These are phyloP conservation scores for Osmerus eperlanus DNA, from an alignment of 2,113 vertebrate genomes.

Conservation along the genomic window DNA sequence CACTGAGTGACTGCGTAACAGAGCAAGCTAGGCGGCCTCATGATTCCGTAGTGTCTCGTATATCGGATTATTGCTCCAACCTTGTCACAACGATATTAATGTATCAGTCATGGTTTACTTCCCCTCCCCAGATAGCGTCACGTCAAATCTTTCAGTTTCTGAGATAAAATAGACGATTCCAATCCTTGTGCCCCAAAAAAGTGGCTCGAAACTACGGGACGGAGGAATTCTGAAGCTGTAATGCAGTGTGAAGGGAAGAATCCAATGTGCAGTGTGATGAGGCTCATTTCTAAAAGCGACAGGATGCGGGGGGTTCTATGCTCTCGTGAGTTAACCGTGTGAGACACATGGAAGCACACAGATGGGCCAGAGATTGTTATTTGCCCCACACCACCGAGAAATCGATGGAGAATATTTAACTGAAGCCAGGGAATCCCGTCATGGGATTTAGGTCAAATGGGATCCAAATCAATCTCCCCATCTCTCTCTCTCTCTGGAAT, in stretches of 20 bases:
- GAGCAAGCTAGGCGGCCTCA: conserved; percentile 46
- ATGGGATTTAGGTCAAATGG: conserved; percentile 52
- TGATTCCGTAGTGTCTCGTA: conserved; percentile 46
- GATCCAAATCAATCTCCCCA: conserved; percentile 44
- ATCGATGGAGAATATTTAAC: conserved; percentile 63
- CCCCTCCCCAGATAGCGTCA: neutral
- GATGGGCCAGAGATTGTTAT: conserved; percentile 42
- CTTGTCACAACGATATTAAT: conserved; percentile 4
- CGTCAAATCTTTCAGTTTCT: neutral
- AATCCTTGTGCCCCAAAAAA: too few relatives aligned
- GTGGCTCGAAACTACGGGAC: too few relatives aligned
- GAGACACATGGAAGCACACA: neutral
- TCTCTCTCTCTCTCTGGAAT: conserved; percentile 37
- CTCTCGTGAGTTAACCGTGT: neutral
- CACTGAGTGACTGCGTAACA: conserved; percentile 37
- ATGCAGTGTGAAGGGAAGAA: too few relatives aligned
- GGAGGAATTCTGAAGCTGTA: too few relatives aligned
- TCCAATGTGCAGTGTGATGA: too few relatives aligned
- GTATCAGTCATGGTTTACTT: conserved; percentile 14
- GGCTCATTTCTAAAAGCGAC: too few relatives aligned
- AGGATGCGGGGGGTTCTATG: too few relatives aligned
- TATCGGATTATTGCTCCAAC: conserved; percentile 31
- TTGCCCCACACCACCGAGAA: conserved; percentile 64
- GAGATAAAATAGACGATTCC: too few relatives aligned
- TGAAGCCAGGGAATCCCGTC: conserved; percentile 49